These are phyloP conservation scores for Hiodon alosoides DNA, from an alignment of 2,113 vertebrate species.

Conservation along the genomic window DNA sequence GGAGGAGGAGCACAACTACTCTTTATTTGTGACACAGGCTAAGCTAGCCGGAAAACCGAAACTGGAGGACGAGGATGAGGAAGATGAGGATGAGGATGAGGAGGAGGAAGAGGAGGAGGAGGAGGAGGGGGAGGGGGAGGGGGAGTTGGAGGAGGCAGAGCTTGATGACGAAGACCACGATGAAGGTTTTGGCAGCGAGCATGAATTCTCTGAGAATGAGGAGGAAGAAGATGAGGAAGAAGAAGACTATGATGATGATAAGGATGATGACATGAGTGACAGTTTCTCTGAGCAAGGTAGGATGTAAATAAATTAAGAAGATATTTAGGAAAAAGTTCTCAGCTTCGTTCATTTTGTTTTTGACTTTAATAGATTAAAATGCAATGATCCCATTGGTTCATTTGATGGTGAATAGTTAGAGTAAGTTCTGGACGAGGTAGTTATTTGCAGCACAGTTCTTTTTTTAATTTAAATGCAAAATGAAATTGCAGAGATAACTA, in stretches of 20 bases:
- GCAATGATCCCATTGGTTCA: too few relatives aligned
- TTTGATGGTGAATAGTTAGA: too few relatives aligned
- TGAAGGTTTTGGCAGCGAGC: slow-evolving; percentile 95
- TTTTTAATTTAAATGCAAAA: not conserved
- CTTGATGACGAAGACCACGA: slow-evolving; percentile 92
- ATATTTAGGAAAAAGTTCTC: too few relatives aligned
- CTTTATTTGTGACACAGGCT: slow-evolving; percentile 82
- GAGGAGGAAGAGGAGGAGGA: slow-evolving; percentile 66
- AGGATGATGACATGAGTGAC: slow-evolving; percentile 94
- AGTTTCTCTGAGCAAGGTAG: slow-evolving; percentile 96
- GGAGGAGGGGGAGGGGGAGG: slow-evolving; percentile 68
- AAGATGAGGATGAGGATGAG: slow-evolving; percentile 65
- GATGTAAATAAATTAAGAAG: not conserved
- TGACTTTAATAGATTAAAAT: not conserved
- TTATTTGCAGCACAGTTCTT: too few relatives aligned
- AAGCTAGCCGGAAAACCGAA: slow-evolving; percentile 60
- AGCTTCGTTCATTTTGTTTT: too few relatives aligned
- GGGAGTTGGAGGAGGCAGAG: slow-evolving; percentile 76
- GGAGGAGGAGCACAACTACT: slow-evolving; percentile 98
- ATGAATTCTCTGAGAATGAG: slow-evolving; percentile 89
- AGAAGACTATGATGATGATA: slow-evolving; percentile 82
- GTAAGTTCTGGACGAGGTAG: too few relatives aligned
- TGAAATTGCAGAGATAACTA: not conserved
- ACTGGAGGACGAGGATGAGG: slow-evolving; percentile 41
- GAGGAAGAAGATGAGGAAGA: slow-evolving; percentile 77